Evolutionary conservation across 1,140 invertebrate genomes (phyloP).

Genomic region (Orius insidiosus): DNA sequence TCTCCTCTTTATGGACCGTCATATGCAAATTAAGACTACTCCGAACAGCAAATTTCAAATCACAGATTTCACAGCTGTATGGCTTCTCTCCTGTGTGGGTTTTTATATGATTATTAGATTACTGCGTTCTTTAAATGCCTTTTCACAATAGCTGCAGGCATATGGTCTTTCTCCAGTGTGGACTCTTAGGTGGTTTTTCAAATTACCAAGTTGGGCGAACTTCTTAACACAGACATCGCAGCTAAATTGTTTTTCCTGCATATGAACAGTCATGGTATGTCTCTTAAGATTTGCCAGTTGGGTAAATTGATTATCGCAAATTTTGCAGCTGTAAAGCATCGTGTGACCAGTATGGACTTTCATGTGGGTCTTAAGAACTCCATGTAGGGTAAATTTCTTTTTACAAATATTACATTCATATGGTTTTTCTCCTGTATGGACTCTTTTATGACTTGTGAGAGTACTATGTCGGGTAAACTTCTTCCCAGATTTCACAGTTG

Average conservation of each 20-base stretch:
- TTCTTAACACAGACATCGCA: too few relatives aligned
- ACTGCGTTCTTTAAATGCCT: too few relatives aligned
- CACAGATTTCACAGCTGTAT: slow-evolving; percentile 23
- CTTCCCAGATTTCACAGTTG: slow-evolving; percentile 11
- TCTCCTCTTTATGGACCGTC: slow-evolving; percentile 25
- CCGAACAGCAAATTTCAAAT: background rate
- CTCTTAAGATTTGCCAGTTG: slow-evolving; percentile 22
- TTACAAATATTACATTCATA: slow-evolving; percentile 24
- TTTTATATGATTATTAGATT: too few relatives aligned
- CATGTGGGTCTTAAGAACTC: slow-evolving; percentile 18
- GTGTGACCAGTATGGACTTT: slow-evolving; percentile 27
- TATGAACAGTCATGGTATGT: slow-evolving; percentile 15
- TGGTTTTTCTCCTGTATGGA: slow-evolving; percentile 22
- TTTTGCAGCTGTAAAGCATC: slow-evolving; percentile 21
- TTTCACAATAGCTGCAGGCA: too few relatives aligned
- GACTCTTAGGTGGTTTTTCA: too few relatives aligned
- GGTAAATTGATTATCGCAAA: slow-evolving; percentile 23
- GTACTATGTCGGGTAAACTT: slow-evolving; percentile 1
- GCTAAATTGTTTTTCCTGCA: slow-evolving; percentile 18
- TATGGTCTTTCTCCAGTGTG: too few relatives aligned
- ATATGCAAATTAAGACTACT: slow-evolving; percentile 14
- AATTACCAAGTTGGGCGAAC: too few relatives aligned
- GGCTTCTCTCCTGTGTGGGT: too few relatives aligned
- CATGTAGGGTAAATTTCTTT: slow-evolving; percentile 13
- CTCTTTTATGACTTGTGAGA: slow-evolving; percentile 19